phyloP scores from a whole-genome alignment of 2,888 invertebrate species.

The Orthonychiurus folsomi region DNA sequence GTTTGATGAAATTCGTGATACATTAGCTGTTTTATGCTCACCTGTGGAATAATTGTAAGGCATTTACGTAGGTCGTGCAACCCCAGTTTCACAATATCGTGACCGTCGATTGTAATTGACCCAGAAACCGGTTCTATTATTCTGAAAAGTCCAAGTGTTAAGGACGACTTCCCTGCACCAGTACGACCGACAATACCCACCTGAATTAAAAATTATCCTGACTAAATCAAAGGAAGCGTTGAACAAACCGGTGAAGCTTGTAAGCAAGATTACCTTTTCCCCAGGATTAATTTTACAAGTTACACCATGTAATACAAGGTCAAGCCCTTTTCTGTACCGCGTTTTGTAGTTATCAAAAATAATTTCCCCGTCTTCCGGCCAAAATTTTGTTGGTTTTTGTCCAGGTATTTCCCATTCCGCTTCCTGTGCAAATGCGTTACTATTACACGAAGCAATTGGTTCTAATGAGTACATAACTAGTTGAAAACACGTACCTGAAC shows the following conservation, averaged over 20 bases:
- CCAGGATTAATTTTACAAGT: conserved; percentile 43
- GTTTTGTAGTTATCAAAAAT: conserved; percentile 46
- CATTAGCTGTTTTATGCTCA: not conserved
- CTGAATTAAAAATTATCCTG: conserved; percentile 7
- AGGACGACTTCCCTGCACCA: conserved; percentile 84
- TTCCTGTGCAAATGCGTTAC: conserved; percentile 39
- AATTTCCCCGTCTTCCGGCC: conserved; percentile 48
- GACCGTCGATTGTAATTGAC: conserved; percentile 70
- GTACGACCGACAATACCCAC: conserved; percentile 50
- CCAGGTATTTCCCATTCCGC: conserved; percentile 40
- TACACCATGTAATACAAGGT: conserved; percentile 46
- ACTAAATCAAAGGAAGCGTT: not conserved
- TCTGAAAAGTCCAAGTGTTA: conserved; percentile 74
- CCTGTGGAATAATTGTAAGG: conserved; percentile 62
- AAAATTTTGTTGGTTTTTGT: conserved; percentile 39
- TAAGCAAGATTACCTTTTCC: conserved; percentile 45
- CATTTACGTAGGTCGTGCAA: conserved; percentile 74
- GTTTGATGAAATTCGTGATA: not conserved
- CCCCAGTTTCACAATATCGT: conserved; percentile 71
- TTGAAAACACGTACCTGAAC: too few relatives aligned
- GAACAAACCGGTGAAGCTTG: not conserved
- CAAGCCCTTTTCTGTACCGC: conserved; percentile 47
- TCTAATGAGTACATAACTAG: too few relatives aligned
- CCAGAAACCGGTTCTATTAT: conserved; percentile 78
- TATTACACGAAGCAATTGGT: too few relatives aligned